These are phyloP conservation scores for Trachelus tabidus DNA, from an alignment of 2,888 invertebrate species.

Conservation along the genomic window DNA sequence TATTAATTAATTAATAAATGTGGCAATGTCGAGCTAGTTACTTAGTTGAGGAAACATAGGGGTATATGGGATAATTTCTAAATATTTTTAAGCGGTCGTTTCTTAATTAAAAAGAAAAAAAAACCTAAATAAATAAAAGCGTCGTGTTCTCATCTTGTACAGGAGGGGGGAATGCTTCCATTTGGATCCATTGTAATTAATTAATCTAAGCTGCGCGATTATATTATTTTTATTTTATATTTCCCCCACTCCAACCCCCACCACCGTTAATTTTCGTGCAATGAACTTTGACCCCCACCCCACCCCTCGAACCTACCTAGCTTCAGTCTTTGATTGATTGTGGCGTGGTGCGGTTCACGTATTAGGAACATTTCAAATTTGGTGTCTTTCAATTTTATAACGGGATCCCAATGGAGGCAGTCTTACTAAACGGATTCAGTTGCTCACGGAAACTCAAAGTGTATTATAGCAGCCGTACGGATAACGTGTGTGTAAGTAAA, in stretches of 20 bases:
- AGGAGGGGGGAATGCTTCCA: slow-evolving; percentile 15
- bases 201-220: too few species aligned
- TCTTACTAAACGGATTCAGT: slow-evolving; percentile 13
- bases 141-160: slow-evolving; percentile 27
- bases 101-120: slow-evolving; percentile 11
- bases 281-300: neutral
- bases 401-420: neutral
- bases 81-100: slow-evolving; percentile 47
- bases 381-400: too few species aligned
- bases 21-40: slow-evolving; percentile 63
- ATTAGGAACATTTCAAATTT: too few species aligned
- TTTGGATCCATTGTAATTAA: too few species aligned
- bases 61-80: slow-evolving; percentile 56
- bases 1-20: slow-evolving; percentile 35
- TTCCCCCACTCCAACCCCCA: too few species aligned
- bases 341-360: too few species aligned
- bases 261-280: neutral
- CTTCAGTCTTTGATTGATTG: too few species aligned
- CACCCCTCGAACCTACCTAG: too few species aligned
- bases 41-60: slow-evolving; percentile 53
- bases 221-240: too few species aligned
- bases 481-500: slow-evolving; percentile 34
- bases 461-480: slow-evolving; percentile 47
- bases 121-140: slow-evolving; percentile 16
- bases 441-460: slow-evolving; percentile 48